Conservation (phyloP, 2,113 vertebrate species). For the Riparia riparia region DNA sequence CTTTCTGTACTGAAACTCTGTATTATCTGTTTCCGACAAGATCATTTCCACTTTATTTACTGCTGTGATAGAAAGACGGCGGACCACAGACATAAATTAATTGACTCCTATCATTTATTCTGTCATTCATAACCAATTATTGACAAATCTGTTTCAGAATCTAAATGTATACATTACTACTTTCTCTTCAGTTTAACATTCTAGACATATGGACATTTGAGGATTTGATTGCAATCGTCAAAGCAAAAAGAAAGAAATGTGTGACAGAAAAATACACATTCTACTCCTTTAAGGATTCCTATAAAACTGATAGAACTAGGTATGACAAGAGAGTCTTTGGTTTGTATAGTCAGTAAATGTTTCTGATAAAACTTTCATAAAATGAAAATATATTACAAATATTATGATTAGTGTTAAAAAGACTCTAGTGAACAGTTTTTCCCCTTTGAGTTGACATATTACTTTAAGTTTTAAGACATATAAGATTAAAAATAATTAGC, state of each 20-base stretch:
- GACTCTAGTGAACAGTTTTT: neutral
- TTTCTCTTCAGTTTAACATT: neutral
- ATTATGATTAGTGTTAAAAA: neutral
- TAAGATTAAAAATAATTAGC: neutral
- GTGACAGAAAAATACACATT: neutral
- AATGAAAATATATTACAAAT: neutral
- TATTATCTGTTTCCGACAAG: neutral
- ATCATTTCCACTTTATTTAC: rapidly evolving
- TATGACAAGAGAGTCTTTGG: neutral
- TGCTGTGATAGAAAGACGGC: neutral
- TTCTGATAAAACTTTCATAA: neutral
- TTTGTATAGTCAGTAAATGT: neutral
- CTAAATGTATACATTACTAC: neutral
- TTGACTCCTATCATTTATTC: neutral
- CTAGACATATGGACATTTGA: neutral
- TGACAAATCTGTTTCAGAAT: neutral
- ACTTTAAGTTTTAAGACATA: neutral
- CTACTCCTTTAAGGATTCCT: neutral
- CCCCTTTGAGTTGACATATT: neutral
- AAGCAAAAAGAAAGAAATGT: neutral
- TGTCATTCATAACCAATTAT: neutral
- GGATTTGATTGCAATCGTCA: neutral
- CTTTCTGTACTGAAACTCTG: neutral
- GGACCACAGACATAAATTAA: neutral
- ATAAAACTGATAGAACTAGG: rapidly evolving